phyloP scores from a whole-genome alignment of 35 echinoderm and acorn worm species.

The Nesometra sesokonis region DNA sequence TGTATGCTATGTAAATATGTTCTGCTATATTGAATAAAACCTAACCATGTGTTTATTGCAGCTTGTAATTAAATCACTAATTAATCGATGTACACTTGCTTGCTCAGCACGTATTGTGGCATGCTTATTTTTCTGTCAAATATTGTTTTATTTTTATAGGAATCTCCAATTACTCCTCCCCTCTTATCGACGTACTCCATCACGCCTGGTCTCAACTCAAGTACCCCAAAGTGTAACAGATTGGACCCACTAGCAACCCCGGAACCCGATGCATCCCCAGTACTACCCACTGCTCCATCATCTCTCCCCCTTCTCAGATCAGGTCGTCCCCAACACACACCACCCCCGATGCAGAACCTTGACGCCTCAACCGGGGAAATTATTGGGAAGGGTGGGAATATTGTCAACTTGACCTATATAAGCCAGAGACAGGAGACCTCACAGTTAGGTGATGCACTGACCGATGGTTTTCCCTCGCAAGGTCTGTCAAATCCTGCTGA shows the following conservation, averaged over 20 bases:
- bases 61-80: too few species aligned
- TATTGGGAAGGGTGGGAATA: constrained; percentile 16
- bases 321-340: neutral
- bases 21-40: too few species aligned
- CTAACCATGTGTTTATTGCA: too few species aligned
- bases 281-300: constrained; percentile 22
- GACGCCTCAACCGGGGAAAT: constrained; percentile 36
- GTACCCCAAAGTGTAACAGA: constrained; percentile 61
- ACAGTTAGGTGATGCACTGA: neutral
- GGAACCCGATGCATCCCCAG: constrained; percentile 60
- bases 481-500: neutral
- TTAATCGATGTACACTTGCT: too few species aligned
- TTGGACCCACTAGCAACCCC: constrained; percentile 41
- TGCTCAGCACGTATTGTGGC: neutral
- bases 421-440: neutral
- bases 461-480: neutral
- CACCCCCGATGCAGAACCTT: constrained; percentile 19
- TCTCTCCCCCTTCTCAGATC: neutral
- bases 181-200: neutral
- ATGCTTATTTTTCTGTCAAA: neutral
- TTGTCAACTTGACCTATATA: constrained; percentile 35
- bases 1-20: too few species aligned
- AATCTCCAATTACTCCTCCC: neutral
- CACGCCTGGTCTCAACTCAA: constrained; percentile 37
- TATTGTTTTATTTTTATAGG: constrained; percentile 3